phyloP scores from a whole-genome alignment of 2,113 vertebrate genomes.

The Daphoenositta chrysoptera region DNA sequence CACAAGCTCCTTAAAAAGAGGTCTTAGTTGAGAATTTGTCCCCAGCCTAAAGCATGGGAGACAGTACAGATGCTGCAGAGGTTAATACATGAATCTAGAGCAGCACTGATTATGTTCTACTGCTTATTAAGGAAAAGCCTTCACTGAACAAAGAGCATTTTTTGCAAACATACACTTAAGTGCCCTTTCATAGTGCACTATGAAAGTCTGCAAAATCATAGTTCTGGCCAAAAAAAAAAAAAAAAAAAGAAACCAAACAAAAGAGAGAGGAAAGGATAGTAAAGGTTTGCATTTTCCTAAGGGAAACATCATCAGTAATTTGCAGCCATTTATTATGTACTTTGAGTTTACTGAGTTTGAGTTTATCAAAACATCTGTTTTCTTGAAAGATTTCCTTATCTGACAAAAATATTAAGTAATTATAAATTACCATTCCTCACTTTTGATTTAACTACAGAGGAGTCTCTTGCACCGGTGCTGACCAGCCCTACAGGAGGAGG shows the following conservation, averaged over 20 bases:
- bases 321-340: neutral
- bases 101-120: neutral
- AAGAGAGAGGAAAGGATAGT: neutral
- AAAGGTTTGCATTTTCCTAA: neutral
- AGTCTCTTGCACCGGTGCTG: neutral
- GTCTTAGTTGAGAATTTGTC: neutral
- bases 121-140: neutral
- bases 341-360: neutral
- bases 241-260: too few species aligned
- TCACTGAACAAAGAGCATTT: neutral
- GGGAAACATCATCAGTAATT: neutral
- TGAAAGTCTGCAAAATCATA: neutral
- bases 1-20: neutral
- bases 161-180: neutral
- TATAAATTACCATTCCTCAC: neutral
- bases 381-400: neutral
- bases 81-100: fast-evolving
- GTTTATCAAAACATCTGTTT: neutral
- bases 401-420: neutral
- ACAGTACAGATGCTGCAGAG: neutral
- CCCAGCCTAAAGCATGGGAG: neutral
- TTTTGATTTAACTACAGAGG: neutral
- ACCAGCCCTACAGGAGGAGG: neutral
- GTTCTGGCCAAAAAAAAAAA: neutral
- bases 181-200: too few species aligned